Base-by-base conservation (phyloP, 2,113 vertebrate genomes). In the Scortum barcoo region DNA sequence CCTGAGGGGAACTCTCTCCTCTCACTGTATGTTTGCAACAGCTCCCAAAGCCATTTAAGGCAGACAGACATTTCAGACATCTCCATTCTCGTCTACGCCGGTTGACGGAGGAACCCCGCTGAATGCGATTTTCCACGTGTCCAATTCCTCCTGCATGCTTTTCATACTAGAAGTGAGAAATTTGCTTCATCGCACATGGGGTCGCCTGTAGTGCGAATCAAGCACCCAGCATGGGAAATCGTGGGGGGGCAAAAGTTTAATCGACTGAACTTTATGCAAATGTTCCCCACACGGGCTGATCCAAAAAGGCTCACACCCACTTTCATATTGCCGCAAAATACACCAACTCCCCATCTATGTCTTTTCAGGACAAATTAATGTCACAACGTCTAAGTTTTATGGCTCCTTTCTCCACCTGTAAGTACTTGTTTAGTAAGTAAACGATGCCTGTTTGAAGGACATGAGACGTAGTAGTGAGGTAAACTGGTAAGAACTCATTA, bases 71-170 rank as follows among this genome's bases (percentile, higher is more conserved):
- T 20, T 69, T 66, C 28, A 63, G 5, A 80, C 58, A 36, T 70
- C 58, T 71, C 66, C 57, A 38, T 24, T 33, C 51, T 48, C 44
- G n/a, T 69, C 60, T 58, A 36, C 22, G 8, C 33, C 38, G 19
- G 57, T 44, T 63, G 74, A 67, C 68, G 7, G 50, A 20, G 28
- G 26, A 24, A 48, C 30, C 42, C n/a, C 40, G 26, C 40, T 48
- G 26, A 74, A 72, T 30, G 19, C 7, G 22, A 58, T 85, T 56
- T 63, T 6, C 57, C 46, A 62, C 50, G 40, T 65, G 58, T 58
- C 38, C 61, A 38, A 28, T 76, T 72, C 56, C 66, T 46, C 71
- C 26, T 50, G 28, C 28, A 56, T 40, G 24, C 72, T 76, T 78
- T 81, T 86, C 19, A 66, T 38, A 50, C 36, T 20, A 22, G 16